Evolutionary conservation across 2,113 vertebrate species (phyloP), one percentile per base, ranked within the genome.

Genomic region (Perca schrenkii): DNA sequence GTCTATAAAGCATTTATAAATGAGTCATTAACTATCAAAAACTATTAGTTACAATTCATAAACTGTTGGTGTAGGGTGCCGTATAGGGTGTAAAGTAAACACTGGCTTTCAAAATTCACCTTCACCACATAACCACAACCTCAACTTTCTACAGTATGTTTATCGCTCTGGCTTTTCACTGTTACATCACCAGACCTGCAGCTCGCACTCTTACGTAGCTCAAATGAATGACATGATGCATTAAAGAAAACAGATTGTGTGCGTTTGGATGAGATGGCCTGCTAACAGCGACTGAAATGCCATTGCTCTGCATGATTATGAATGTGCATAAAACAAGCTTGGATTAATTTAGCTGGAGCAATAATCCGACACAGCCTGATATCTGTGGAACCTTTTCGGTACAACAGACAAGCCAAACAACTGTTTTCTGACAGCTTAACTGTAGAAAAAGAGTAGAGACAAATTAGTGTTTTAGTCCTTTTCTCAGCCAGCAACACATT

Each of bases 401-500:
- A 56, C 79, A 72, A 58, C 74, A 88, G 84, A 83, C 74, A 69
- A 80, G 50, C 60, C 1, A n/a, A 62, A 21, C 89, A 91, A 85
- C 88, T 91, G 89, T 76, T 67, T 19, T 52, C 74, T 78, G 88
- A 82, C 88, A 85, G 88, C 83, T 90, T 83, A 86, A 62, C 77
- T 46, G 79, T 80, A 75, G 74, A 82, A 16, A 4, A 1, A 57
- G 50, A 53, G 13, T 5, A 16, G 16, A 80, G 34, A 62, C 6
- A 43, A 74, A 79, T 16, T 31, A 80, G 65, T 16, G 2, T 19
- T 75, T 28, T 49, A 14, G 15, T 17, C 16, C 11, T 52, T 28
- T 56, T 67, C 56, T 58, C 34, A 19, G 46, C 47, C 8, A 28
- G 25, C 47, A 69, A 25, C 63, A 40, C 14, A 46, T 49, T 63